Evolutionary conservation across 2,797 vertebrate genomes (phyloP).

Genomic region (Phalanger gymnotis): DNA sequence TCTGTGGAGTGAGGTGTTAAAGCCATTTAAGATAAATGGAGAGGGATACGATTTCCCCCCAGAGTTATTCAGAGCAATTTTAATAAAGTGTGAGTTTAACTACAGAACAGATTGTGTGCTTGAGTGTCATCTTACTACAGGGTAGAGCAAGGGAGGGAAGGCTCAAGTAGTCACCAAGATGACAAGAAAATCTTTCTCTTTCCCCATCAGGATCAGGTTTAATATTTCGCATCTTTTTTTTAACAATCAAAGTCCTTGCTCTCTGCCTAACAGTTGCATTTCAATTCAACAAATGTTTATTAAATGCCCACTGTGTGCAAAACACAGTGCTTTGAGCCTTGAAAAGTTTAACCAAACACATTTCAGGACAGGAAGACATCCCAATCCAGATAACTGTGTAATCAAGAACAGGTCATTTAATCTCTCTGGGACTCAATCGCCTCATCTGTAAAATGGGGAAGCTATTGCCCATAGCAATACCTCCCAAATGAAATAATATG

Average conservation of each 20-base stretch:
- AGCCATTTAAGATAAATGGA: conserved; percentile 72
- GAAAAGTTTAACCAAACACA: background rate
- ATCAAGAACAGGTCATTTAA: background rate
- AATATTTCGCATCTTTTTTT: background rate
- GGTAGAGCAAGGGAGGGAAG: conserved; percentile 59
- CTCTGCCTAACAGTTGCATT: background rate
- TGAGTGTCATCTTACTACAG: conserved; percentile 66
- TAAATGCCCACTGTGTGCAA: background rate
- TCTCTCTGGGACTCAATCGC: background rate
- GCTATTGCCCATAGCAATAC: background rate
- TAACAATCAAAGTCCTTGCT: background rate
- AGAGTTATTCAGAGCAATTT: conserved; percentile 64
- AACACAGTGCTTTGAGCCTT: background rate
- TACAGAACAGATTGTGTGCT: conserved; percentile 39
- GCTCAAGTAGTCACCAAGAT: background rate
- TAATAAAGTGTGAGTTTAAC: conserved; percentile 62
- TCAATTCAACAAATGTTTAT: background rate
- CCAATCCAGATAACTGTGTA: background rate
- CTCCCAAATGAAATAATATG: background rate
- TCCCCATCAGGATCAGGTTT: background rate
- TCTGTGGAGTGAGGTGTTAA: conserved; percentile 70
- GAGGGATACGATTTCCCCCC: conserved; percentile 64
- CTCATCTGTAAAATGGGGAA: background rate
- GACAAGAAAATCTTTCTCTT: background rate
- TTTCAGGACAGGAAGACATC: background rate